A percentile compares a stretch with the other conserved stretches of the same genome.
These are phyloP conservation scores for Brachyistius frenatus DNA, from an alignment of 2,113 vertebrate species.

Conservation along the genomic window DNA sequence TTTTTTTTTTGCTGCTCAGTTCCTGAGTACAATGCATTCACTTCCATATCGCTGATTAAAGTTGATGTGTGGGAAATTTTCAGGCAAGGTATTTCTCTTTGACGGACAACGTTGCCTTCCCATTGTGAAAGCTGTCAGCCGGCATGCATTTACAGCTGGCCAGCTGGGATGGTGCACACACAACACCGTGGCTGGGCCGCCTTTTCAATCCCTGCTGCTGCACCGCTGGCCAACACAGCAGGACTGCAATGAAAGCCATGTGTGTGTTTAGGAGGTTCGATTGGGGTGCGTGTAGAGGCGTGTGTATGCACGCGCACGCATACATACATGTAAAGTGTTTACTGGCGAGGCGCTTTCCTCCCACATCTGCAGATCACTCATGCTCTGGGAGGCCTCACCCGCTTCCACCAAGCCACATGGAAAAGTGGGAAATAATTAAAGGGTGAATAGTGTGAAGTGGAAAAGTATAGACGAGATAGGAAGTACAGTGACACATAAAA, in stretches of 20 bases:
- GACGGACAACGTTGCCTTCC: conserved; percentile 41
- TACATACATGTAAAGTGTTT: conserved; percentile 55
- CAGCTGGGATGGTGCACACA: conserved; percentile 51
- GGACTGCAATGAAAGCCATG: conserved; percentile 13
- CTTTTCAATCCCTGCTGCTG: conserved; percentile 20
- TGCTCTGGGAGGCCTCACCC: conserved; percentile 37
- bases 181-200: conserved; percentile 27
- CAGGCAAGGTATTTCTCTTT: conserved; percentile 26
- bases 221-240: conserved; percentile 37
- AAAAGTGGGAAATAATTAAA: conserved; percentile 63
- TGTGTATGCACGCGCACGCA: conserved; percentile 1
- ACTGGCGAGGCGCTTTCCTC: conserved; percentile 46
- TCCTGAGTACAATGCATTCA: conserved; percentile 3
- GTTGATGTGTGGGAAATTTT: conserved; percentile 33
- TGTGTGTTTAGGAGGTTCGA: conserved; percentile 1
- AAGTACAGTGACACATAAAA: conserved; percentile 67
- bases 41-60: conserved; percentile 42
- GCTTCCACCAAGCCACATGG: conserved; percentile 34
- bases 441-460: conserved; percentile 49
- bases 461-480: conserved; percentile 66
- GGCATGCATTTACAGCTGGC: conserved; percentile 47
- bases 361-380: conserved; percentile 60
- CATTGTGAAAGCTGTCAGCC: conserved; percentile 54
- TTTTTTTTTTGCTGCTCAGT: conserved; percentile 7
- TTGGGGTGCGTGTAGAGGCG: not conserved